These are phyloP conservation scores for Champsocephalus gunnari DNA, from an alignment of 2,797 vertebrate genomes.

Conservation along the genomic window DNA sequence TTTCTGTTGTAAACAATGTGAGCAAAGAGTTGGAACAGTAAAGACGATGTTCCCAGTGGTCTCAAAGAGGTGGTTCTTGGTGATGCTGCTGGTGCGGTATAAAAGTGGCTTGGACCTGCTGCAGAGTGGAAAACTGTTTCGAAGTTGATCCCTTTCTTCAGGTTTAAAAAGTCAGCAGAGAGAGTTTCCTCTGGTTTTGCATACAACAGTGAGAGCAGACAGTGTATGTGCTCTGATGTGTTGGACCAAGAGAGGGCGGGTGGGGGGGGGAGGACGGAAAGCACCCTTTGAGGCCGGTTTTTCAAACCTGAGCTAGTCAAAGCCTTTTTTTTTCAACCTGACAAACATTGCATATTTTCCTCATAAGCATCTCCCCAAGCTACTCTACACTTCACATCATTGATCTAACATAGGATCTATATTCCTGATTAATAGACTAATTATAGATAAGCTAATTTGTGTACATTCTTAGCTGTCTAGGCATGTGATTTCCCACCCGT, in stretches of 20 bases:
- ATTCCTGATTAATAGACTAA: conserved; percentile 47
- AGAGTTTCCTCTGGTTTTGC: conserved; percentile 52
- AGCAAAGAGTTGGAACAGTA: conserved; percentile 27
- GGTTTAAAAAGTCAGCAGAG: conserved; percentile 29
- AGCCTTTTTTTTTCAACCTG: conserved; percentile 63
- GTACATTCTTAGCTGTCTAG: conserved; percentile 85
- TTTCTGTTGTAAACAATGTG: conserved; percentile 37
- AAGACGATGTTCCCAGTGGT: conserved; percentile 39
- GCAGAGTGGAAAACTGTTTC: conserved; percentile 32
- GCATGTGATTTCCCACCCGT: conserved; percentile 59
- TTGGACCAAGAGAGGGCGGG: conserved; percentile 5
- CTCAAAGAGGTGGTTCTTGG: conserved; percentile 36
- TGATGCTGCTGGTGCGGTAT: conserved; percentile 60
- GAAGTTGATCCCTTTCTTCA: conserved; percentile 21
- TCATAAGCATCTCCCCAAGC: conserved; percentile 40
- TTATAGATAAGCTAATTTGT: conserved; percentile 57
- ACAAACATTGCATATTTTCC: conserved; percentile 81
- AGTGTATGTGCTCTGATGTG: conserved; percentile 23
- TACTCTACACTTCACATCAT: conserved; percentile 41
- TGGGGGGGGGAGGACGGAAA: conserved; percentile 19
- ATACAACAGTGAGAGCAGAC: conserved; percentile 36
- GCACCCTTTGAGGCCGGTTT: conserved; percentile 81
- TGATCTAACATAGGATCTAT: conserved; percentile 45
- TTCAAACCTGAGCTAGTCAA: conserved; percentile 77
- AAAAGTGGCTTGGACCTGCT: conserved; percentile 64